Percentiles rank a stretch among this genome's conserved stretches.
Conservation (phyloP, 2,888 invertebrate genomes). For the Nephrotoma appendiculata region DNA sequence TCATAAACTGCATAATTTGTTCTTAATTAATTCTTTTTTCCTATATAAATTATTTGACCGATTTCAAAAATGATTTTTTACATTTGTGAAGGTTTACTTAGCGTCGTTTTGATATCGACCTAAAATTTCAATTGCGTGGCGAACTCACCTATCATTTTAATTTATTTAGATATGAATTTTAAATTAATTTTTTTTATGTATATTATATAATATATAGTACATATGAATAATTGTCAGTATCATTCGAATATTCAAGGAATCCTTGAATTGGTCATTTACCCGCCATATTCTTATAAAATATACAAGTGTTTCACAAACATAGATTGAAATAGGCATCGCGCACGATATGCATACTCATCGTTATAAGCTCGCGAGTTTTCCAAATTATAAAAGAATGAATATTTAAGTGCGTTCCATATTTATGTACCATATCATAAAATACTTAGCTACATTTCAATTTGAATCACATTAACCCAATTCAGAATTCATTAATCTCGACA, state of each 20-base stretch:
- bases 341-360: background rate
- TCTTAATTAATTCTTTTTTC: too few species aligned
- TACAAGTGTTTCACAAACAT: background rate
- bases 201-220: background rate
- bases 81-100: too few species aligned
- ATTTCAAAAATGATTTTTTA: too few species aligned
- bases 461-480: background rate
- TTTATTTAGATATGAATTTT: background rate
- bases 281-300: background rate
- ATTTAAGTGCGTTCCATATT: background rate
- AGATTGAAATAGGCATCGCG: background rate
- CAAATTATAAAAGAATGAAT: background rate
- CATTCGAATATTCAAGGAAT: background rate
- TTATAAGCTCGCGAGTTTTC: background rate
- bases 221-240: background rate
- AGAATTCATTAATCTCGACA: background rate
- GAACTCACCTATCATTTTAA: too few species aligned
- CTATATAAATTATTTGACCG: too few species aligned
- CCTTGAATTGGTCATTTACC: background rate
- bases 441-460: background rate
- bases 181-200: background rate
- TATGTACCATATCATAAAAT: background rate
- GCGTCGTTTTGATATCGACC: too few species aligned
- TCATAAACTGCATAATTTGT: too few species aligned
- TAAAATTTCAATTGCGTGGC: too few species aligned